phyloP scores from a whole-genome alignment of 2,797 vertebrate species.

The Bradypodion pumilum region DNA sequence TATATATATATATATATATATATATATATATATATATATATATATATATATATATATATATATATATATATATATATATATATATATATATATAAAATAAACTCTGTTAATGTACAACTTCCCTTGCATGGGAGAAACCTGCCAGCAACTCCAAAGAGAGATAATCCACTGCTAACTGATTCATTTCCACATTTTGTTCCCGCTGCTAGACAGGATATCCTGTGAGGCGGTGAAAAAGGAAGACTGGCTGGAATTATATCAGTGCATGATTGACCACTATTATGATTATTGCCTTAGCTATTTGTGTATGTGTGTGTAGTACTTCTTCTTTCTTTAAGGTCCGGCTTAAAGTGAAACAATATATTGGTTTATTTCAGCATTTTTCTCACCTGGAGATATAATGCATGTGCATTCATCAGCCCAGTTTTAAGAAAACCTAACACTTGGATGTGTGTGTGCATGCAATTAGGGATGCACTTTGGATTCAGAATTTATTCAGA shows the following conservation, averaged over 20 bases:
- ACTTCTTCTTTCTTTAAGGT: constrained; percentile 7
- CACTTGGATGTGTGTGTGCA: no score
- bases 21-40: constrained; percentile 73
- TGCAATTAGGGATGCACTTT: no score
- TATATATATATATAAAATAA: constrained; percentile 67
- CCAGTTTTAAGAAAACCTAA: not conserved
- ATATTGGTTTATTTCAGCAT: constrained; percentile 57
- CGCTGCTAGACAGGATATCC: constrained; percentile 83
- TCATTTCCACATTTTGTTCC: constrained; percentile 86
- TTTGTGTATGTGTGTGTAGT: not conserved
- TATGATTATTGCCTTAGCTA: constrained; percentile 23
- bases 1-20: constrained; percentile 73
- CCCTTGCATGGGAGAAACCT: constrained; percentile 76
- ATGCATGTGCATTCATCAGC: constrained; percentile 53
- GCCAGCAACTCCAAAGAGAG: constrained; percentile 78
- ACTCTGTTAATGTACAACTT: constrained; percentile 78
- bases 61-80: constrained; percentile 72
- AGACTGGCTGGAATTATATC: constrained; percentile 72
- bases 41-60: constrained; percentile 73
- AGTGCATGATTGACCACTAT: constrained; percentile 66
- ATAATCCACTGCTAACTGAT: constrained; percentile 82
- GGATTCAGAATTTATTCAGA: no score
- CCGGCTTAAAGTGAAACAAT: constrained; percentile 60
- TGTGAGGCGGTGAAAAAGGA: constrained; percentile 78
- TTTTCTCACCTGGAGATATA: constrained; percentile 23